Base-by-base conservation (phyloP, 2,113 vertebrate species). In the Theropithecus gelada region DNA sequence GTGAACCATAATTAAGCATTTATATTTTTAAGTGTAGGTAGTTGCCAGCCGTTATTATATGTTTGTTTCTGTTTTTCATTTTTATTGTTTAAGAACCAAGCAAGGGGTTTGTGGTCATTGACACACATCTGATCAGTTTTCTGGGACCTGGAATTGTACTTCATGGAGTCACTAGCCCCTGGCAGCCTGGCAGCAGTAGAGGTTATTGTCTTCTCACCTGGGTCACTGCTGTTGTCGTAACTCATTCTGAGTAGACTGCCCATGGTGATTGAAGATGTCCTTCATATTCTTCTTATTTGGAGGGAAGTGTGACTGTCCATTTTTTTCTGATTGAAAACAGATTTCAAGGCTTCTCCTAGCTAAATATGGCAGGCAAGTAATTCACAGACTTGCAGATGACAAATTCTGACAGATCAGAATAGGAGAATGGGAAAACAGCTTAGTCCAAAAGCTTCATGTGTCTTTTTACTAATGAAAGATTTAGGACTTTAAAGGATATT, bases 401-500 rank as follows among this genome's bases (percentile, higher is more conserved):
- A 55, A 50, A 73, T 38, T 91, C 61, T 81, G 79, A 61, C 55
- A 88, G 32, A 10, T 3, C 5, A 68, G 17, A 6, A 35, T 55
- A 64, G 11, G 73, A 76, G 27, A 80, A 40, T 6, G 48, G 11
- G 17, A 72, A 80, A 87, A 50, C 25, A 76, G 32, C 30, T 93
- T 84, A 38, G n/a, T 45, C 16, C 80, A 59, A 97, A 95, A 92
- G 22, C 57, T 90, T 97, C 52, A 32, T 18, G 40, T 45, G 45
- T 95, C 79, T 61, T 92, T 80, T 90, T 48, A 83, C 75, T 97
- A 97, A 97, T 93, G 83, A 78, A 81, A 96, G 57, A 79, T 96
- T 96, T 96, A 94, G 89, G 93, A 50, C 20, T 27, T 38, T 96
- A 96, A 97, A 96, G 70, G 59, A 32, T 87, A 79, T 92, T 96